Percentiles rank a stretch among this genome's conserved stretches.
Conservation (phyloP, 2,888 invertebrate genomes). For the Dilophus febrilis region DNA sequence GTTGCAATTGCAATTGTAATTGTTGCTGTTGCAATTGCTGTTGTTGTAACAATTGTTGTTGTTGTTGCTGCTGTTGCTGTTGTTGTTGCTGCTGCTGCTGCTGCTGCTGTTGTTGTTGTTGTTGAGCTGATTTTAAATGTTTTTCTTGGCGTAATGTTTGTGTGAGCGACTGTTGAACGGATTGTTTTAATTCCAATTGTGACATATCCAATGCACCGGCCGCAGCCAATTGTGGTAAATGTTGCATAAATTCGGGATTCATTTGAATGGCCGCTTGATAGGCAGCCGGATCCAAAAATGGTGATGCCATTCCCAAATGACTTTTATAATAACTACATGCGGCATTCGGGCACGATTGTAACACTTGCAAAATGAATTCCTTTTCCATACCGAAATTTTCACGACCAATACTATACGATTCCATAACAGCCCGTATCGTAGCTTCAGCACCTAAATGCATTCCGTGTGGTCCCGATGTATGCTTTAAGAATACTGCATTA, state of each 20-base stretch:
- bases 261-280: slow-evolving; percentile 29
- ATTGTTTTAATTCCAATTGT: slow-evolving; percentile 11
- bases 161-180: background rate
- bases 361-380: slow-evolving; percentile 75
- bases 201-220: slow-evolving; percentile 8
- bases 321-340: slow-evolving; percentile 77
- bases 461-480: slow-evolving; percentile 78
- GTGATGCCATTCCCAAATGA: slow-evolving; percentile 40
- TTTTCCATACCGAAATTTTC: slow-evolving; percentile 81
- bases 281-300: slow-evolving; percentile 29
- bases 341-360: slow-evolving; percentile 75
- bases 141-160: background rate
- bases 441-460: slow-evolving; percentile 69
- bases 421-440: slow-evolving; percentile 69
- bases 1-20: background rate
- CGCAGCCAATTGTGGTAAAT: slow-evolving; percentile 26
- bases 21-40: too few relatives aligned
- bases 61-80: background rate
- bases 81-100: background rate
- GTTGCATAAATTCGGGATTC: slow-evolving; percentile 54
- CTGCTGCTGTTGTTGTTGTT: background rate
- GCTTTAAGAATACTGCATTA: slow-evolving; percentile 78
- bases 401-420: slow-evolving; percentile 58
- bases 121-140: background rate
- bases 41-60: slow-evolving; percentile 4